A percentile compares a stretch with the other conserved stretches of the same genome.
Evolutionary conservation across 2,888 invertebrate genomes (phyloP).

Genomic region (Osmoderma eremita): DNA sequence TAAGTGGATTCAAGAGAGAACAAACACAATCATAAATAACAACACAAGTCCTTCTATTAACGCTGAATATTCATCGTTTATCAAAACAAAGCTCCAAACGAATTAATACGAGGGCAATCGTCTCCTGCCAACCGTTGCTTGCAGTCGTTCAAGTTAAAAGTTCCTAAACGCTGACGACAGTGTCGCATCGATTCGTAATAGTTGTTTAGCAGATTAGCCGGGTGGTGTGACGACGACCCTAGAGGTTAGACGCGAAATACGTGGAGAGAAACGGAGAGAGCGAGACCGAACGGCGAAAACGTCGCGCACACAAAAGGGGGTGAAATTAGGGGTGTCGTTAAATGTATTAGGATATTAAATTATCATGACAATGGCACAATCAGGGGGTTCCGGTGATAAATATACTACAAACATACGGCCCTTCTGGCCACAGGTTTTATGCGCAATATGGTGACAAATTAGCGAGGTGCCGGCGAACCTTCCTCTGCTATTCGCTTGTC

Average conservation of each 20-base stretch:
- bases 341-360: constrained; percentile 67
- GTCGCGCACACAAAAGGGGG: constrained; percentile 45
- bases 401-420: constrained; percentile 65
- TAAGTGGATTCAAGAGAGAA: no score
- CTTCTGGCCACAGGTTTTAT: constrained; percentile 65
- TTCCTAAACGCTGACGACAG: constrained; percentile 7
- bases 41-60: background rate
- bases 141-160: constrained; percentile 18
- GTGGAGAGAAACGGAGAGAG: background rate
- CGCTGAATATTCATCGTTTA: constrained; percentile 26
- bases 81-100: constrained; percentile 27
- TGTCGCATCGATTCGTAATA: constrained; percentile 39
- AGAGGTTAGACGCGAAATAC: background rate
- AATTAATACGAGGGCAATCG: constrained; percentile 18
- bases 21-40: no score
- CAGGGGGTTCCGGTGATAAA: constrained; percentile 63
- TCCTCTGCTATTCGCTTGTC: no score
- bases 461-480: constrained; percentile 47
- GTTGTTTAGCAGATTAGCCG: constrained; percentile 46
- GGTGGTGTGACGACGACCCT: constrained; percentile 44
- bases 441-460: constrained; percentile 64
- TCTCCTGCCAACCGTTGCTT: background rate
- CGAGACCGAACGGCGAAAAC: constrained; percentile 16
- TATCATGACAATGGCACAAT: constrained; percentile 66
- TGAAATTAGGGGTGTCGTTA: constrained; percentile 64